A percentile compares a stretch with the other conserved stretches of the same genome.
Evolutionary conservation across 2,113 vertebrate genomes (phyloP).

Genomic region (Spermophilus dauricus): DNA sequence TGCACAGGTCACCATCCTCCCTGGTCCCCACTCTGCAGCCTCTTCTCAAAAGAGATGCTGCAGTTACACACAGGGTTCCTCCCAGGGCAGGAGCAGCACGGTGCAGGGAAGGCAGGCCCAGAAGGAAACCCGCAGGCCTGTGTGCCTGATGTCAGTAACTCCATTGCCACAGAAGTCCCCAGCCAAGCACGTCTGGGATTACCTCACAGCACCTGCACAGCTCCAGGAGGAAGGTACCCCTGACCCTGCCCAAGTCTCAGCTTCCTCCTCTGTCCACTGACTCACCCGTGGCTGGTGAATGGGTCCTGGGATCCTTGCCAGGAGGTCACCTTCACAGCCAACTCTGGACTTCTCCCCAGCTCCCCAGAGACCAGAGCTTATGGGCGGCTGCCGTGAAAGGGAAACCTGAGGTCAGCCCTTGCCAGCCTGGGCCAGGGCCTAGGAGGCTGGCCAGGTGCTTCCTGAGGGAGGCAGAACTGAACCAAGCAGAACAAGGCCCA

Average conservation of each 20-base stretch:
- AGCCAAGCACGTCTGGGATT: not conserved
- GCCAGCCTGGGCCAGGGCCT: too few relatives aligned
- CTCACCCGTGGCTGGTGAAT: not conserved
- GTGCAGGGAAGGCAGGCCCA: fast-evolving
- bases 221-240: too few relatives aligned
- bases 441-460: not conserved
- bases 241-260: not conserved
- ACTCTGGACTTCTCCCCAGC: not conserved
- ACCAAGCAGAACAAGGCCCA: not conserved
- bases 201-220: too few relatives aligned
- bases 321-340: not conserved
- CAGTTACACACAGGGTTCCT: too few relatives aligned
- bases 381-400: fast-evolving
- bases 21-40: not conserved
- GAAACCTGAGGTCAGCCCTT: not conserved
- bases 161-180: fast-evolving
- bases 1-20: not conserved
- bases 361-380: not conserved
- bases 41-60: not conserved
- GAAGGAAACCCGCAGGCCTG: fast-evolving
- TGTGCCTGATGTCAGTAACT: not conserved
- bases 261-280: not conserved
- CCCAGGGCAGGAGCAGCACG: not conserved
- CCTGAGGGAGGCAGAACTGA: not conserved
- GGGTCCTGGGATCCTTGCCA: not conserved